phyloP scores from a whole-genome alignment of 2,797 vertebrate species.

The Tachyglossus aculeatus region DNA sequence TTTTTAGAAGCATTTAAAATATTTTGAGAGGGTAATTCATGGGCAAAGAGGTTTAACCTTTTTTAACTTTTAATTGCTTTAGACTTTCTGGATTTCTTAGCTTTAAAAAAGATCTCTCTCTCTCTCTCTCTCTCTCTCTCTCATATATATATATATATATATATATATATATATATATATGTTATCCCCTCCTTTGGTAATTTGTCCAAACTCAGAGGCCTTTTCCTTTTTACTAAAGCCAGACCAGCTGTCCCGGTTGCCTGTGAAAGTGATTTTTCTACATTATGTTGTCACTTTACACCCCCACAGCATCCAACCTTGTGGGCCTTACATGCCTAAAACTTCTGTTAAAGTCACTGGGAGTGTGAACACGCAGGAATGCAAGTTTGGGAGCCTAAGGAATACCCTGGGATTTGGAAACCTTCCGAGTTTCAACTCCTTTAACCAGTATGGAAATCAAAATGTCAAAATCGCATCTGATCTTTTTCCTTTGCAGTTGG shows the following conservation, averaged over 20 bases:
- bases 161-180: no score
- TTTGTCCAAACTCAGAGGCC: slow-evolving; percentile 61
- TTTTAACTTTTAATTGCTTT: slow-evolving; percentile 65
- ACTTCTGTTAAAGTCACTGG: slow-evolving; percentile 52
- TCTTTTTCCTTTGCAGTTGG: background rate
- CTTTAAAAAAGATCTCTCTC: slow-evolving; percentile 57
- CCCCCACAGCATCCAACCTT: slow-evolving; percentile 58
- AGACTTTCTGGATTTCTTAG: slow-evolving; percentile 63
- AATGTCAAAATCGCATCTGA: background rate
- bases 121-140: no score
- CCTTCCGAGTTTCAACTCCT: background rate
- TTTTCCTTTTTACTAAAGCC: slow-evolving; percentile 49
- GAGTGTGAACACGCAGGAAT: slow-evolving; percentile 44
- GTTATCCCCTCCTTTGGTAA: slow-evolving; percentile 65
- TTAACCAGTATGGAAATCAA: background rate
- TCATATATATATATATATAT: no score
- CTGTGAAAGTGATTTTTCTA: slow-evolving; percentile 67
- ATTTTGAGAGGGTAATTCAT: slow-evolving; percentile 43
- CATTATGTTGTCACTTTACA: slow-evolving; percentile 67
- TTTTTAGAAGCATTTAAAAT: slow-evolving; percentile 47
- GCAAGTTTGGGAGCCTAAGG: slow-evolving; percentile 18
- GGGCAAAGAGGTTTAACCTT: slow-evolving; percentile 38
- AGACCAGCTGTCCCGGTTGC: slow-evolving; percentile 63
- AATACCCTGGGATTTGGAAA: slow-evolving; percentile 17
- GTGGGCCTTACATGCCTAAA: slow-evolving; percentile 51